Conservation (phyloP, 2,113 vertebrate species). For the Glareola pratincola region DNA sequence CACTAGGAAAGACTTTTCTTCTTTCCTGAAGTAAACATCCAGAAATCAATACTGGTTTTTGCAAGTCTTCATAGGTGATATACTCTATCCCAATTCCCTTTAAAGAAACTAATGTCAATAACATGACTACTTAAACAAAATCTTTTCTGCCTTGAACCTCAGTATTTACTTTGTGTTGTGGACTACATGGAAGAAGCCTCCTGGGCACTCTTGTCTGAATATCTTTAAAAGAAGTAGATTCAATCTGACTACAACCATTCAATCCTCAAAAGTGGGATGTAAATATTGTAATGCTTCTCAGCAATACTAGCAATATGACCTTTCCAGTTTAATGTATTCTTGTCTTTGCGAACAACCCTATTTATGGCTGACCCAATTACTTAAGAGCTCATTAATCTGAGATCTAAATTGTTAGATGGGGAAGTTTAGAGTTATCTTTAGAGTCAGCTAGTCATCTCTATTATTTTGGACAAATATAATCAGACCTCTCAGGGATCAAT, state of each 20-base stretch:
- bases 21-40: not conserved
- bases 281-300: not conserved
- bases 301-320: not conserved
- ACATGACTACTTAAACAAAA: not conserved
- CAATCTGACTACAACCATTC: not conserved
- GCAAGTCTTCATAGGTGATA: not conserved
- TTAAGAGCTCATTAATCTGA: constrained; percentile 28
- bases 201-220: not conserved
- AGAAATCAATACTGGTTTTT: not conserved
- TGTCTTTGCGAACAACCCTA: constrained; percentile 12
- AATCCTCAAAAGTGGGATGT: not conserved
- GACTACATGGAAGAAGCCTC: not conserved
- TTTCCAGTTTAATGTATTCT: not conserved
- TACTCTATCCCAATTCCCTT: not conserved
- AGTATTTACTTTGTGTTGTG: not conserved
- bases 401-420: not conserved
- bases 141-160: not conserved
- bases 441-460: not conserved
- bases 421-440: constrained; percentile 12
- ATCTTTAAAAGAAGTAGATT: not conserved
- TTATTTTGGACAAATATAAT: constrained; percentile 40
- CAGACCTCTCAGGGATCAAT: not conserved
- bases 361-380: constrained; percentile 37
- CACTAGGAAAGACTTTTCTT: not conserved
- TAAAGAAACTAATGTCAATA: not conserved